Conservation (phyloP, 1,140 invertebrate species). For the Parasteatoda tepidariorum region DNA sequence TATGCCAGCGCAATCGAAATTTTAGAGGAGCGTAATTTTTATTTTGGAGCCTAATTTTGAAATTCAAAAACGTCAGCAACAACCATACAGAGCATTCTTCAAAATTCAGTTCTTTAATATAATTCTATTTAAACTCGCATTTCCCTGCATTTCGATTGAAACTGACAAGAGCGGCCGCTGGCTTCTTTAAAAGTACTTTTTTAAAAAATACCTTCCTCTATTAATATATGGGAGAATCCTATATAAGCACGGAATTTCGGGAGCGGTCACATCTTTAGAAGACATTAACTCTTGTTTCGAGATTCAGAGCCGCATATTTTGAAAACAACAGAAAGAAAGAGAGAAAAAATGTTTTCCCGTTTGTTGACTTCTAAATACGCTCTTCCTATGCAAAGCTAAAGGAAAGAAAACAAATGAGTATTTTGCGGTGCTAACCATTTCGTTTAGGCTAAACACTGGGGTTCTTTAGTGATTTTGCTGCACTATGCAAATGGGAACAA, state of each 20-base stretch:
- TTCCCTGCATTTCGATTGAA: no score
- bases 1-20: no score
- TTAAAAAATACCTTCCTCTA: not conserved
- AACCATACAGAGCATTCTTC: no score
- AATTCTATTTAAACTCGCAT: no score
- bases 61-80: no score
- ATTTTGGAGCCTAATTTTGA: no score
- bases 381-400: not conserved
- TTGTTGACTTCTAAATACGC: slow-evolving; percentile 5
- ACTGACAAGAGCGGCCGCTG: no score
- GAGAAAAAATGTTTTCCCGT: slow-evolving; percentile 16
- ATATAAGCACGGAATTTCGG: not conserved
- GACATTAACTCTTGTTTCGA: slow-evolving; percentile 40
- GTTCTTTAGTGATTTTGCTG: slow-evolving; percentile 36
- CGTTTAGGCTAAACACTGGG: slow-evolving; percentile 42
- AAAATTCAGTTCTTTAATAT: no score
- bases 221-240: not conserved
- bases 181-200: not conserved
- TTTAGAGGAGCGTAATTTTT: no score
- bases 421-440: slow-evolving; percentile 55
- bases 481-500: slow-evolving; percentile 49
- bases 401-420: slow-evolving; percentile 48
- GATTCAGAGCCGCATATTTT: slow-evolving; percentile 15
- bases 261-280: no score
- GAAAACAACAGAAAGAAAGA: slow-evolving; percentile 14